These are phyloP conservation scores for Leptinotarsa defecta DNA, from an alignment of 1,140 invertebrate species.

Conservation along the genomic window DNA sequence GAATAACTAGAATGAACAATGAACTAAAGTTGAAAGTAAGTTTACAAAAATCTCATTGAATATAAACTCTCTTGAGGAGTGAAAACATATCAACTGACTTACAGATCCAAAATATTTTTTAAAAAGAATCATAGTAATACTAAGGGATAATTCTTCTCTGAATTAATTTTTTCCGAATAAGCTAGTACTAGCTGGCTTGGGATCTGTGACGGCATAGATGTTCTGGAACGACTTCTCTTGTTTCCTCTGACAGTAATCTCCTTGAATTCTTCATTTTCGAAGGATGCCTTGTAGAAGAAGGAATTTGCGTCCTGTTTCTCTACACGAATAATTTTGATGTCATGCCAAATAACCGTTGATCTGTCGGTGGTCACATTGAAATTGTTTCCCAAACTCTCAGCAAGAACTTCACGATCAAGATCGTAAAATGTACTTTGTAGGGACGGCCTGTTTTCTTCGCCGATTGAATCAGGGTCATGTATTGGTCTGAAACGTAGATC, in stretches of 20 bases:
- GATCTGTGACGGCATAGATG: slow-evolving; percentile 6
- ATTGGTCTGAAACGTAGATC: slow-evolving; percentile 40
- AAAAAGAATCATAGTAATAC: no score
- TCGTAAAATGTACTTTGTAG: slow-evolving; percentile 44
- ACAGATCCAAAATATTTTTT: no score
- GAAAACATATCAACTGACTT: no score
- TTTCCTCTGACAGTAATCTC: no score
- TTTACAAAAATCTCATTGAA: no score
- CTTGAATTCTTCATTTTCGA: no score
- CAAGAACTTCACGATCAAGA: background rate
- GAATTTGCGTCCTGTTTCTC: no score
- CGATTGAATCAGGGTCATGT: slow-evolving; percentile 29
- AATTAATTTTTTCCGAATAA: background rate
- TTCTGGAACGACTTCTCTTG: background rate
- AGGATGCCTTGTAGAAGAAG: no score
- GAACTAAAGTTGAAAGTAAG: background rate
- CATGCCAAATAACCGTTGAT: slow-evolving; percentile 43
- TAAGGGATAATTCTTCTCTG: no score
- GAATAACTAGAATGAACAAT: background rate
- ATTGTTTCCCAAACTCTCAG: background rate
- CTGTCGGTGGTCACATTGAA: background rate
- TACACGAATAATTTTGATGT: no score
- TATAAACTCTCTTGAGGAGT: no score
- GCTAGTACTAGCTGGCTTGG: background rate
- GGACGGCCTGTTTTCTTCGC: slow-evolving; percentile 37